phyloP scores from a whole-genome alignment of 1,140 invertebrate species.

The Brachionus manjavacas region DNA sequence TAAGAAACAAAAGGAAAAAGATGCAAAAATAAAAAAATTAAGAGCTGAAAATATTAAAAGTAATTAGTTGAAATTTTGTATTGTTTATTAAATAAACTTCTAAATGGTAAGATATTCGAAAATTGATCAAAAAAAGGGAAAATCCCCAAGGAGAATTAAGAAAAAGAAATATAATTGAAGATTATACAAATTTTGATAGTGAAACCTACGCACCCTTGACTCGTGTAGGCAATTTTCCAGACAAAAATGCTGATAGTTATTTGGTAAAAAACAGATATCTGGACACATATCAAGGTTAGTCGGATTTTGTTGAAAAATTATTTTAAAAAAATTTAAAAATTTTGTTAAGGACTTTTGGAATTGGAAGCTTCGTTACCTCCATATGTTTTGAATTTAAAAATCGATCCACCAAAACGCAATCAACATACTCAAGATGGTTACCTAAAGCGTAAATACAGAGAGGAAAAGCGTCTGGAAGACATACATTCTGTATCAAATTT shows the following conservation, averaged over 20 bases:
- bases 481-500: slow-evolving; percentile 50
- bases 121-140: slow-evolving; percentile 49
- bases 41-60: slow-evolving; percentile 56
- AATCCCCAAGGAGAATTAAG: slow-evolving; percentile 50
- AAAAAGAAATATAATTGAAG: slow-evolving; percentile 51
- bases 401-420: slow-evolving; percentile 15
- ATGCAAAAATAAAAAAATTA: slow-evolving; percentile 51
- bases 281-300: slow-evolving; percentile 50
- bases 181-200: slow-evolving; percentile 50
- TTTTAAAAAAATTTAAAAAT: not conserved
- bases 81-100: not conserved
- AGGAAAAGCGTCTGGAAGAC: slow-evolving; percentile 53
- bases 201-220: slow-evolving; percentile 55
- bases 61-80: slow-evolving; percentile 43
- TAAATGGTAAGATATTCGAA: slow-evolving; percentile 42
- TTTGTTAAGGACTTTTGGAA: slow-evolving; percentile 49
- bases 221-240: slow-evolving; percentile 55
- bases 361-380: slow-evolving; percentile 55
- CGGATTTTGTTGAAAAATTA: slow-evolving; percentile 9
- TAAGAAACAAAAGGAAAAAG: slow-evolving; percentile 56
- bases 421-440: slow-evolving; percentile 53
- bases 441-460: slow-evolving; percentile 54
- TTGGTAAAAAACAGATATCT: slow-evolving; percentile 53
- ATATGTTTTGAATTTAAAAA: slow-evolving; percentile 51
- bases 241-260: slow-evolving; percentile 55